Evolutionary conservation across 2,888 invertebrate genomes (phyloP).

Genomic region (Eupithecia insigniata): DNA sequence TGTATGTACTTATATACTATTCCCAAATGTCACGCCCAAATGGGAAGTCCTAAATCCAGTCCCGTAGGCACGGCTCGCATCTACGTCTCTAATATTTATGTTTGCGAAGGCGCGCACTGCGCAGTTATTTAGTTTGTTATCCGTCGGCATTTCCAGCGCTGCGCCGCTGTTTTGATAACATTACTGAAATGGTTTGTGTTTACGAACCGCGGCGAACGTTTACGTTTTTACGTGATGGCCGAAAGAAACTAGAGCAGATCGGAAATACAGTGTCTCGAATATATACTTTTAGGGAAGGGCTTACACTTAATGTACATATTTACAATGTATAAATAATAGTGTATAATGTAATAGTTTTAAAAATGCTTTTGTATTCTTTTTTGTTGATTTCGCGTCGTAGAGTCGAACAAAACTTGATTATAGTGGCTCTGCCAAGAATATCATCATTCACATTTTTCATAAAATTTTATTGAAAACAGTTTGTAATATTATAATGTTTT

Average conservation of each 20-base stretch:
- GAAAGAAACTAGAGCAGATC: background rate
- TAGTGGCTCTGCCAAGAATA: background rate
- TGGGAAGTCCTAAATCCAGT: background rate
- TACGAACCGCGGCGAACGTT: background rate
- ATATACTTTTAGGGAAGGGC: too few relatives aligned
- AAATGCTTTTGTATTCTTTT: background rate
- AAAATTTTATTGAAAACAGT: background rate
- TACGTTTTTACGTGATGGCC: constrained; percentile 4
- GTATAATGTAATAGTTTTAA: background rate
- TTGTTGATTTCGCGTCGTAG: background rate
- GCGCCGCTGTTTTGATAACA: constrained; percentile 6
- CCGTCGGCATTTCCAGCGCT: background rate
- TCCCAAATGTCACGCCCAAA: background rate
- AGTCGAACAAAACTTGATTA: background rate
- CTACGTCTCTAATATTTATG: background rate
- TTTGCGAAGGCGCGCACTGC: background rate
- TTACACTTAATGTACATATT: background rate
- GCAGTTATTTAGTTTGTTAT: constrained; percentile 5
- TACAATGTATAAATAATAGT: too few relatives aligned
- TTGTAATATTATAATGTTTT: background rate
- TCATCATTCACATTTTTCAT: background rate
- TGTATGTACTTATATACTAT: too few relatives aligned
- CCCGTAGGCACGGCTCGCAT: background rate
- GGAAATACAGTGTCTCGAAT: background rate
- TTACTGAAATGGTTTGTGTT: constrained; percentile 3